A percentile compares a stretch with the other conserved stretches of the same genome.
These are phyloP conservation scores for Ascaphus truei DNA, from an alignment of 2,113 vertebrate species.

Conservation along the genomic window DNA sequence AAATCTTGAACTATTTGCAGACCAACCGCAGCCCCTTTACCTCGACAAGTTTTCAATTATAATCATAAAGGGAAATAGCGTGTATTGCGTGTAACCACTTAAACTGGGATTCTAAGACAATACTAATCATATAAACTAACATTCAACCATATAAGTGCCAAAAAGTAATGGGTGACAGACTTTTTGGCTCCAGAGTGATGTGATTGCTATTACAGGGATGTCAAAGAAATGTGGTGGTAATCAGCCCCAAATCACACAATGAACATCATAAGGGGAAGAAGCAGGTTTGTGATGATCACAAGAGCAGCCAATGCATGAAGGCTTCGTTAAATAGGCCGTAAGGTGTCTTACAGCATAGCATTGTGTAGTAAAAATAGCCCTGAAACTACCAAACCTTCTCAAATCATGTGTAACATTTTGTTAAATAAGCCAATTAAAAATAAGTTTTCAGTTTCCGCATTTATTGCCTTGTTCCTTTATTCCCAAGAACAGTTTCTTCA, in stretches of 20 bases:
- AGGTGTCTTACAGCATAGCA: too few relatives aligned
- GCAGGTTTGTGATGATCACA: too few relatives aligned
- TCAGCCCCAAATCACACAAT: too few relatives aligned
- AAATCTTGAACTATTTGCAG: not conserved
- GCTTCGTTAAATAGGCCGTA: too few relatives aligned
- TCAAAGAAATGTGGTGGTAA: too few relatives aligned
- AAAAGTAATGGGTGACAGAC: not conserved
- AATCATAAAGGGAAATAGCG: conserved; percentile 5
- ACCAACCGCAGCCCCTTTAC: conserved; percentile 5
- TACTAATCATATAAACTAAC: conserved; percentile 3
- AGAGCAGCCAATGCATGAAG: too few relatives aligned
- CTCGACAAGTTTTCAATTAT: not conserved
- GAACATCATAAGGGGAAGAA: too few relatives aligned
- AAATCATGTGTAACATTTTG: too few relatives aligned
- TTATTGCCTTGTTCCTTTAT: conserved; percentile 25
- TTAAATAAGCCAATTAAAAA: too few relatives aligned
- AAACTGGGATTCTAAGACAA: conserved; percentile 1
- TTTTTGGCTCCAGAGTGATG: not conserved
- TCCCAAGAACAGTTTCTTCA: conserved; percentile 20
- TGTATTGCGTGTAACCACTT: conserved; percentile 5
- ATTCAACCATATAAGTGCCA: conserved; percentile 5
- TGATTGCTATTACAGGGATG: conserved; percentile 7
- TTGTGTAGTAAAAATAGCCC: too few relatives aligned
- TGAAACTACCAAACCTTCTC: too few relatives aligned
- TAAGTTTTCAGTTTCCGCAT: too few relatives aligned